Base-by-base conservation (phyloP, 64 coral and sea anemone species). In the Stichodactyla mertensii region DNA sequence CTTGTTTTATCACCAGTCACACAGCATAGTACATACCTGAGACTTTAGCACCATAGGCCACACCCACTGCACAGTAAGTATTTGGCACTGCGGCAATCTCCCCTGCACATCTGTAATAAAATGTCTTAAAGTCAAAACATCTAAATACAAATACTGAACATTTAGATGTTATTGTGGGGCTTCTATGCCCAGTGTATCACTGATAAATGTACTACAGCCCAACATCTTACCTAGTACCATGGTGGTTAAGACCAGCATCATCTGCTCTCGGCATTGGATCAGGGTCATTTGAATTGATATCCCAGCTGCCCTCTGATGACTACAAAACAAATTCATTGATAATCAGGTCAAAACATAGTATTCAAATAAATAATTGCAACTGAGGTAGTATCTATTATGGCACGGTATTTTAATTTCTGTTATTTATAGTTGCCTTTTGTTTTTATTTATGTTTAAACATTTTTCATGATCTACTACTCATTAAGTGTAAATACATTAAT, bases 191-290 rank as follows among this genome's bases (percentile, higher is more conserved):
- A 45, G 3, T 45, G 36, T 58, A 15, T 52, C 10, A 61, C 7
- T 52, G 61, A 13, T 58, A 83, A 6, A 53, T 51, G 28, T 64
- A 23, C 52, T 64, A 23, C 52, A 16, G n/a, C 81, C 7, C 77
- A 6, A 45, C 1, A 2, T 56, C 24, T 86, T 61, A 92, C 93
- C 97, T 94, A 88, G 97, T 99, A 18, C 97, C 97, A 88, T 99
- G 97, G 70, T 99, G 96, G 54, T 98, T 98, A 9, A 98, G 74
- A 57, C 96, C 93, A 54, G 93, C 90, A 80, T 98, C 96, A 61
- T 95, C 96, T 55, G 96, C 96, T 64, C 96, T 92, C 6, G 96
- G 96, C 92, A 94, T 98, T 8, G 96, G 96, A 62, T 98, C 96
- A 54, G 82, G 88, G 69, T 98, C 96, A 92, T 98, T 98, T 18